Base-by-base conservation (phyloP, 1,140 invertebrate genomes). In the Oncopeltus fasciatus region DNA sequence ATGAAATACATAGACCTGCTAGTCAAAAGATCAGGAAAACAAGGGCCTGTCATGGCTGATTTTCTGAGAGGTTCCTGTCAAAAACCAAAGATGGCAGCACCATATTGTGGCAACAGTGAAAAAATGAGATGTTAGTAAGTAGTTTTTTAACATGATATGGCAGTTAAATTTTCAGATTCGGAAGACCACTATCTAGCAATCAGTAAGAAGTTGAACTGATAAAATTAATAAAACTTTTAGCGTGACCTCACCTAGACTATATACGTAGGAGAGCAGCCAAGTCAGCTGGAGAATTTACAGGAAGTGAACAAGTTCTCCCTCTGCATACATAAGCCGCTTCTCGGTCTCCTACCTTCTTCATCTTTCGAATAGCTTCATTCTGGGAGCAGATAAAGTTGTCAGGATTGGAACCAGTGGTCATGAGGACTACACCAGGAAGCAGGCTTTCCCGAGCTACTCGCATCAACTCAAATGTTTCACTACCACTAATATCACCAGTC, bases 321-420 rank as follows among this genome's bases (percentile, higher is more conserved):
- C 84, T 81, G 72, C 90, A 94, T 18, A 92, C 86, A 70, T 88
- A 92, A 11, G 84, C 89, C 0, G 85, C 83, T 1, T 88, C 81
- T 60, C 77, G 64, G 72, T 73, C 75, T 67, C 80, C 73, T 59
- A 75, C 72, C 14, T 53, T 43, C 44, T 60, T 61, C 62, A 64
- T 66, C 28, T 64, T 63, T 0, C 43, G 14, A 1, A 64, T 33
- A n/a, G 62, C 24, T 21, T 64, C 47, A 26, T 59, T 65, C 27
- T 64, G 64, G 0, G 58, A 43, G 57, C 65, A 66, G 0, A 71
- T 49, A 43, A 75, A 73, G 73, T 75, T 74, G 60, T 75, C 70
- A 62, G 73, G 73, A 56, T 73, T 68, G n/a, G 79, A 77, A 69
- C 87, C 83, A 18, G 81, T 80, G 1, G 88, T 74, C 1, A 85